Evolutionary conservation across 53 echinoderm and acorn worm species (phyloP).

Genomic region (Henricia sp.): DNA sequence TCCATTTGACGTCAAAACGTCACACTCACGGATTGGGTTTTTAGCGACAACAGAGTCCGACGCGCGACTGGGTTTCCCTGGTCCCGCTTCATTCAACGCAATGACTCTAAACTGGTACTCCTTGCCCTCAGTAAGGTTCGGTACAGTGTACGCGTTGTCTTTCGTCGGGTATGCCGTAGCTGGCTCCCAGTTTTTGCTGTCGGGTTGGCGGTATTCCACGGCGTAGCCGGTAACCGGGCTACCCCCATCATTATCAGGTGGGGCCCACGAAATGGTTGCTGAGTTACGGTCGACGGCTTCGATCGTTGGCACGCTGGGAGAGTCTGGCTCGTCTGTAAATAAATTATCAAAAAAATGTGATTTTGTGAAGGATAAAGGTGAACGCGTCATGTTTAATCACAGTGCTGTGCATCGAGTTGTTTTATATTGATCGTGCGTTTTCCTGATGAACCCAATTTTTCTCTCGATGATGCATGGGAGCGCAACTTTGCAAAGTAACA

Average conservation of each 20-base stretch:
- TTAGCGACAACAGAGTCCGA: constrained; percentile 80
- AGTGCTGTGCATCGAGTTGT: too few species aligned
- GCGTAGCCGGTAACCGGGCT: constrained; percentile 91
- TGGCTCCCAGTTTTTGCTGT: constrained; percentile 80
- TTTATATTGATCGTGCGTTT: too few species aligned
- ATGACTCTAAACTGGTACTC: constrained; percentile 96
- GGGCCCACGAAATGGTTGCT: constrained; percentile 75
- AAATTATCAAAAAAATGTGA: not conserved
- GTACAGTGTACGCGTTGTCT: constrained; percentile 70
- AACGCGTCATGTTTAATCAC: too few species aligned
- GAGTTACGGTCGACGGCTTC: constrained; percentile 79
- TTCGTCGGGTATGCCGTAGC: constrained; percentile 78
- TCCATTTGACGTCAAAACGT: too few species aligned
- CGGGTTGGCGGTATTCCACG: constrained; percentile 78
- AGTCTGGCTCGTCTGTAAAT: constrained; percentile 84
- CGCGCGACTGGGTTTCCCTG: constrained; percentile 89
- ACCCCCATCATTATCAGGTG: constrained; percentile 88
- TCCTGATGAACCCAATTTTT: too few species aligned
- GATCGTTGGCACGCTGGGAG: constrained; percentile 76
- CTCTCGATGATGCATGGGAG: too few species aligned
- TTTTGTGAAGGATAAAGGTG: too few species aligned
- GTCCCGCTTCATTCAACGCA: constrained; percentile 92
- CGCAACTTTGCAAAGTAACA: too few species aligned
- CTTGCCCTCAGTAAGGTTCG: constrained; percentile 81
- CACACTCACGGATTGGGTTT: constrained; percentile 87